Conservation (phyloP, 2,797 vertebrate species). For the Bryconaethiops microstoma region DNA sequence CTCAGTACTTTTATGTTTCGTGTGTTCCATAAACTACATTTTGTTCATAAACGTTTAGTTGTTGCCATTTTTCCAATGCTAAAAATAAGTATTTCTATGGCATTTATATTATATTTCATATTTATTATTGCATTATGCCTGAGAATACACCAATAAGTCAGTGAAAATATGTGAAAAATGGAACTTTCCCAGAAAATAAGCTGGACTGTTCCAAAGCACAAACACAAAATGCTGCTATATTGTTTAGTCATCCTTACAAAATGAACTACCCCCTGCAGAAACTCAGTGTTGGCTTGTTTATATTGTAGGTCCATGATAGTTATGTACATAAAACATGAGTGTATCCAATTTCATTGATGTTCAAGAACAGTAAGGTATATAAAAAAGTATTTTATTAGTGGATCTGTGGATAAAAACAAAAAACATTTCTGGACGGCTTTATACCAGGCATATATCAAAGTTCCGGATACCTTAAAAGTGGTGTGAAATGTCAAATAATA, state of each 20-base stretch:
- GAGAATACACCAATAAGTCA: too few relatives aligned
- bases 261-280: background rate
- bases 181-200: too few relatives aligned
- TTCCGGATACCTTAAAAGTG: background rate
- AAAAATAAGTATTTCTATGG: too few relatives aligned
- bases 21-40: too few relatives aligned
- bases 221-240: background rate
- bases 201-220: too few relatives aligned
- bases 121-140: too few relatives aligned
- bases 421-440: slow-evolving; percentile 13
- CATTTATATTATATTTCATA: too few relatives aligned
- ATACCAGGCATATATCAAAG: background rate
- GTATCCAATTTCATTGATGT: background rate
- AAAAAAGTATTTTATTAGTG: slow-evolving; percentile 50
- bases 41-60: too few relatives aligned
- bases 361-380: background rate
- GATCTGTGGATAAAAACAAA: slow-evolving; percentile 27
- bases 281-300: background rate
- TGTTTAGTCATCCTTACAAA: background rate
- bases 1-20: too few relatives aligned
- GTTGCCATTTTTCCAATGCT: too few relatives aligned
- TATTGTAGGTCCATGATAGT: background rate
- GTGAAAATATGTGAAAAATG: too few relatives aligned
- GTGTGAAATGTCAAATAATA: slow-evolving; percentile 20
- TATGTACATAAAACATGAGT: background rate